Conservation (phyloP, 2,113 vertebrate species). For the Chascanopsetta lugubris region DNA sequence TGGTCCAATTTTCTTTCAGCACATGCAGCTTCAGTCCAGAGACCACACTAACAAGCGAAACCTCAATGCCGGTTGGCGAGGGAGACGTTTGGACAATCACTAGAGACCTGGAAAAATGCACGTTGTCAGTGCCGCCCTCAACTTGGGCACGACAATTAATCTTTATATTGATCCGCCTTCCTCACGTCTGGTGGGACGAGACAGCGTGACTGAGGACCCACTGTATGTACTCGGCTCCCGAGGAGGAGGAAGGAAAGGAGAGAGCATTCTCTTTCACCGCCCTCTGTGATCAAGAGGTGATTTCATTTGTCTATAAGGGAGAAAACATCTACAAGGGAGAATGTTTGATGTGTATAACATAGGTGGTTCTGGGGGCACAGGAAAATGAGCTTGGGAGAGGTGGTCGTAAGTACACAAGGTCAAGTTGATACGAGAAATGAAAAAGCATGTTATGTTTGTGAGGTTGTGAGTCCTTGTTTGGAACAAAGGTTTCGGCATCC, state of each 20-base stretch:
- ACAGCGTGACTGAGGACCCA: constrained; percentile 44
- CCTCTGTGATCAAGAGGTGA: constrained; percentile 28
- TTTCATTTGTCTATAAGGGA: constrained; percentile 28
- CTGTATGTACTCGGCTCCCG: constrained; percentile 29
- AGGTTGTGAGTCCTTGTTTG: constrained; percentile 19
- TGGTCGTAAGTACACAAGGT: constrained; percentile 7
- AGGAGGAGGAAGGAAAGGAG: constrained; percentile 25
- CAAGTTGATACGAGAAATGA: not conserved
- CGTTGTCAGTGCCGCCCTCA: constrained; percentile 59
- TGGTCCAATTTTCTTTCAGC: constrained; percentile 64
- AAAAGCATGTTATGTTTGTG: constrained; percentile 24
- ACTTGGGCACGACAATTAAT: constrained; percentile 78
- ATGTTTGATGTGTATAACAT: constrained; percentile 10
- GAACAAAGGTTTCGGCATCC: constrained; percentile 1
- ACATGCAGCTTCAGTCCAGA: constrained; percentile 65
- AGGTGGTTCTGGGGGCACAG: constrained; percentile 5
- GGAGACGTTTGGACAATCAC: constrained; percentile 59
- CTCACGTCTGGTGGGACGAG: constrained; percentile 51
- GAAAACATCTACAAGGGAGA: constrained; percentile 13
- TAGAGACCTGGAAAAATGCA: constrained; percentile 70
- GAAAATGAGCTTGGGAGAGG: constrained; percentile 5
- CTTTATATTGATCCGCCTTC: constrained; percentile 64
- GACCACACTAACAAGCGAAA: constrained; percentile 72
- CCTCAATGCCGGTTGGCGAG: constrained; percentile 50
- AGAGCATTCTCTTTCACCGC: constrained; percentile 26